Evolutionary conservation across 2,797 vertebrate genomes (phyloP).

Genomic region (Eidolon dupreanum): DNA sequence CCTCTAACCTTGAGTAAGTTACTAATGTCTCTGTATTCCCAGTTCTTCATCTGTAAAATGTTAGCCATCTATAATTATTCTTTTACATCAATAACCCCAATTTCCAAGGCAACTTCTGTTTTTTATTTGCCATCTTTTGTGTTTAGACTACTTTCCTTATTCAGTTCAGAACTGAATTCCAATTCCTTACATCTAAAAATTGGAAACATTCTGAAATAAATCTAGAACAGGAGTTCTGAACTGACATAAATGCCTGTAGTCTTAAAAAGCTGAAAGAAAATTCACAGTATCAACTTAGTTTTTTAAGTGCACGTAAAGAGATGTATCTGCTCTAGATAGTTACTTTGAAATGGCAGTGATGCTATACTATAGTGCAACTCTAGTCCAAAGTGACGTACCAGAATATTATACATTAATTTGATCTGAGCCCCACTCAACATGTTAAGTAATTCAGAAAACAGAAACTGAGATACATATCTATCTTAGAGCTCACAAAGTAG

Average conservation of each 20-base stretch:
- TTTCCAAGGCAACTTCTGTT: not conserved
- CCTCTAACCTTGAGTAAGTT: not conserved
- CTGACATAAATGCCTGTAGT: not conserved
- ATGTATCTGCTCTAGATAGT: not conserved
- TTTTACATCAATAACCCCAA: not conserved
- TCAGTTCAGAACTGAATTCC: slow-evolving; percentile 33
- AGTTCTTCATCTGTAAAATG: not conserved
- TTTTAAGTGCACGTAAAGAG: not conserved
- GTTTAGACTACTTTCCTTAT: not conserved
- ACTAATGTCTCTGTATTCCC: not conserved
- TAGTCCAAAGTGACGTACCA: not conserved
- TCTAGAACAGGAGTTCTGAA: not conserved
- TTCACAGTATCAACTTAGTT: not conserved
- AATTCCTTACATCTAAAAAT: not conserved
- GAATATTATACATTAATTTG: not conserved
- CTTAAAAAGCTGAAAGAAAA: not conserved
- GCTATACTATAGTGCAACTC: not conserved
- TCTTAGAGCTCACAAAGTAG: not conserved
- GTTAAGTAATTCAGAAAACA: not conserved
- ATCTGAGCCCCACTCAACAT: not conserved
- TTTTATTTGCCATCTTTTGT: not conserved
- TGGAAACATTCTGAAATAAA: slow-evolving; percentile 18
- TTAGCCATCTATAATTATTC: not conserved
- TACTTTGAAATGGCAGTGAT: not conserved
- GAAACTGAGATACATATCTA: not conserved